Evolutionary conservation across 2,113 vertebrate species (phyloP).

Genomic region (Ranitomeya imitator): DNA sequence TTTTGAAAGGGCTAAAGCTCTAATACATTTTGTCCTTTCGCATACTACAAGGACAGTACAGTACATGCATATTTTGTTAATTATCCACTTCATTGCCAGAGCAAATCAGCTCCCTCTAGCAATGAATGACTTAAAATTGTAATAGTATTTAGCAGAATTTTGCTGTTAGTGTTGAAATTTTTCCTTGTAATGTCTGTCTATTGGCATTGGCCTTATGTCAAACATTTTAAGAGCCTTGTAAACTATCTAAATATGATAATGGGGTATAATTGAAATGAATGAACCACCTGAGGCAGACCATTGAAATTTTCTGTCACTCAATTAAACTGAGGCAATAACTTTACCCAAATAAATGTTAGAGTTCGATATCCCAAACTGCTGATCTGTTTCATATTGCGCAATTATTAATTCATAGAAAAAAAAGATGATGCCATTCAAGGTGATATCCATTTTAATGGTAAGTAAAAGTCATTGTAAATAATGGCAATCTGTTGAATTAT

Average conservation of each 20-base stretch:
- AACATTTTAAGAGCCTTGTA: conserved; percentile 22
- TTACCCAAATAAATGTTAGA: not conserved
- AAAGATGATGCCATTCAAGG: not conserved
- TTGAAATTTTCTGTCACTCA: conserved; percentile 3
- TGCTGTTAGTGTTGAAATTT: not conserved
- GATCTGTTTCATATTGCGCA: not conserved
- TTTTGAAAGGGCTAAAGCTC: conserved; percentile 9
- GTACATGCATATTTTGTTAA: conserved; percentile 53
- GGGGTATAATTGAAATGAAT: conserved; percentile 29
- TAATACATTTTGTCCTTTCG: conserved; percentile 14
- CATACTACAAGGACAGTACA: conserved; percentile 45
- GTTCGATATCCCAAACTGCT: not conserved
- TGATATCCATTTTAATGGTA: too few species aligned
- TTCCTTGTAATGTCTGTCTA: conserved; percentile 17
- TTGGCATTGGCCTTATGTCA: conserved; percentile 27
- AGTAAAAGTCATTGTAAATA: too few species aligned
- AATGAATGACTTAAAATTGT: conserved; percentile 49
- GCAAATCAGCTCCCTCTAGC: conserved; percentile 41
- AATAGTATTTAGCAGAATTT: conserved; percentile 50
- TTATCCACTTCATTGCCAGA: conserved; percentile 54
- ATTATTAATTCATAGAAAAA: not conserved
- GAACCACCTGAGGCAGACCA: conserved; percentile 2
- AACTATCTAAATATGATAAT: conserved; percentile 43
- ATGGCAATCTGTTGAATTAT: too few species aligned
- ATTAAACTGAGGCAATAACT: not conserved